Evolutionary conservation across 2,888 invertebrate species (phyloP), one percentile per base, ranked within the genome.

Genomic region (Laothoe populi): DNA sequence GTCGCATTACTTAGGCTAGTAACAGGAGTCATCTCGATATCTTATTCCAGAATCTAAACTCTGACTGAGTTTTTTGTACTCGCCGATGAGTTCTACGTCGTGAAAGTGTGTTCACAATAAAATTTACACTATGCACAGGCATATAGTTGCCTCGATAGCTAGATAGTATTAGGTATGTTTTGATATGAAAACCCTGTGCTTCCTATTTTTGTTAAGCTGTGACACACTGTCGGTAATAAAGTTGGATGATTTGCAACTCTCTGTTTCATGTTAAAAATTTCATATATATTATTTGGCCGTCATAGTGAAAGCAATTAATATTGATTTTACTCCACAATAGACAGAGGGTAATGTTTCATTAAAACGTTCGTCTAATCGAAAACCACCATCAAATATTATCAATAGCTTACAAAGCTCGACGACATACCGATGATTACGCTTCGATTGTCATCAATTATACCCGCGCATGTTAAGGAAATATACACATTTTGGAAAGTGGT

Each of bases 381-480:
- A 48, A 4, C 45, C 26, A 11, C 26, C 31, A 31, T 49, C 49
- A 19, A 1, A 53, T 5, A 35, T 35, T n/a, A 31, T 35, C 53
- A 23, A 46, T 23, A 1, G 35, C 16, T 31, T 16, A 49, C 31
- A 48, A 24, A 48, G 48, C 53, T 53, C 16, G 19, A 35, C 53
- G 35, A 53, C n/a, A n/a, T 19, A 31, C 24, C 31, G 35, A 35
- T 35, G 35, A 53, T 10, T 53, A 35, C 7, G 48, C 48, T 24
- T 48, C n/a, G 24, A 26, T 19, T 1, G 31, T 53, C 53, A 35
- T 53, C 35, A 53, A 53, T 53, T 11, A 53, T 53, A 19, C 35
- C 26, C 26, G 8, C 16, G 16, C 31, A 35, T 5, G 31, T 53
- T 16, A 19, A 53, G 35, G 35, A 53, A 53, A 5, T 19, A 8